Conservation (phyloP, 2,797 vertebrate genomes). For the Macropodus opercularis region DNA sequence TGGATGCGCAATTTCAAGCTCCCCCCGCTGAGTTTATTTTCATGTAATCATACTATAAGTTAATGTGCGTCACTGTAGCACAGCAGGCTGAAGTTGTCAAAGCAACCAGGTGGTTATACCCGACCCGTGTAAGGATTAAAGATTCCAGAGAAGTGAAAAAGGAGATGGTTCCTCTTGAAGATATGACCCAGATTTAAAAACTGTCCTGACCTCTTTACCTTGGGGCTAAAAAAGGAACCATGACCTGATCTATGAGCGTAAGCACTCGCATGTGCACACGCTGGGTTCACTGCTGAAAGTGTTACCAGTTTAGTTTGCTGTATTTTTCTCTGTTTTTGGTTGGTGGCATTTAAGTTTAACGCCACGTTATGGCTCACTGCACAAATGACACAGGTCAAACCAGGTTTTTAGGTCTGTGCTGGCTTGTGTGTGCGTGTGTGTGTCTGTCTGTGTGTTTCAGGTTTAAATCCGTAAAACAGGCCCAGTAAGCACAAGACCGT, state of each 20-base stretch:
- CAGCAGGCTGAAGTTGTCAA: neutral
- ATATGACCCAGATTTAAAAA: constrained; percentile 32
- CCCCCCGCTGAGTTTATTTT: constrained; percentile 2
- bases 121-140: constrained; percentile 19
- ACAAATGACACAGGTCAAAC: neutral
- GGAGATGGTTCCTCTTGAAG: constrained; percentile 17
- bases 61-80: neutral
- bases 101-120: constrained; percentile 2
- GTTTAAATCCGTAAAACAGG: constrained; percentile 16
- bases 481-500: constrained; percentile 9
- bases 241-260: constrained; percentile 29
- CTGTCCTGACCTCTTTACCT: constrained; percentile 29
- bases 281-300: too few relatives aligned
- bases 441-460: neutral
- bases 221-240: constrained; percentile 54
- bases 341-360: constrained; percentile 15
- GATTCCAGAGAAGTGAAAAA: constrained; percentile 4
- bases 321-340: too few relatives aligned
- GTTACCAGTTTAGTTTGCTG: too few relatives aligned
- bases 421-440: neutral
- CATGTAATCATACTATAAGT: constrained; percentile 10
- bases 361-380: constrained; percentile 4
- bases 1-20: constrained; percentile 2
- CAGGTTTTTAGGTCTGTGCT: constrained; percentile 13
- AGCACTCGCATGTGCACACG: neutral